Evolutionary conservation across 2,888 invertebrate genomes (phyloP).

Genomic region (Meloe dianella): DNA sequence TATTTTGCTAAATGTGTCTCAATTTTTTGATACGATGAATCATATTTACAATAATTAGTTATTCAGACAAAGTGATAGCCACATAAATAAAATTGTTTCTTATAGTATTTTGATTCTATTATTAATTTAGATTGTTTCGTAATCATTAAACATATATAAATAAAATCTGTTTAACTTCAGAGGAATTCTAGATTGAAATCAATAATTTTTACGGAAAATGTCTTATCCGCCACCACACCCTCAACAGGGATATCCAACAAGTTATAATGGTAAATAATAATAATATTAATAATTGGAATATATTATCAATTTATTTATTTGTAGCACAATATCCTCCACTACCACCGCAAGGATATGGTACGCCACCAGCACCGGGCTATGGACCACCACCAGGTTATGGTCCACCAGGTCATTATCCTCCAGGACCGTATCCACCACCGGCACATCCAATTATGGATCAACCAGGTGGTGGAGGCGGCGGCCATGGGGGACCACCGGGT

Average conservation of each 20-base stretch:
- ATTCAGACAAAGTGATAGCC: neutral
- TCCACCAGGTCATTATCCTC: constrained; percentile 48
- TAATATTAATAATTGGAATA: neutral
- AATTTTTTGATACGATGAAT: neutral
- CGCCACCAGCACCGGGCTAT: constrained; percentile 47
- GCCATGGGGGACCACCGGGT: constrained; percentile 34
- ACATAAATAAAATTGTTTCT: neutral
- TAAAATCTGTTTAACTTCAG: neutral
- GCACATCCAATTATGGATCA: constrained; percentile 28
- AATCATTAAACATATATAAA: constrained; percentile 1
- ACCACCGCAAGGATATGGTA: constrained; percentile 39
- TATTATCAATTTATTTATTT: neutral
- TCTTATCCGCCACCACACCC: constrained; percentile 39
- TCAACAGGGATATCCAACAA: constrained; percentile 34
- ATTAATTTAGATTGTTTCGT: constrained; percentile 3
- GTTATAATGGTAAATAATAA: constrained; percentile 4
- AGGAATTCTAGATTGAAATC: constrained; percentile 20
- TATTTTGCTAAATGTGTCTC: too few species aligned
- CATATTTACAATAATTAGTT: neutral
- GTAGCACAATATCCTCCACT: constrained; percentile 33
- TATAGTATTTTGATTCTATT: neutral
- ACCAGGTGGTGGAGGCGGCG: constrained; percentile 16
- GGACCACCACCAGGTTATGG: constrained; percentile 38
- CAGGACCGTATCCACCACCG: constrained; percentile 40
- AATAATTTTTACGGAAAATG: constrained; percentile 17